Evolutionary conservation across 1,140 invertebrate genomes (phyloP), one percentile per base, ranked within the genome.

Genomic region (Linepithema humile): DNA sequence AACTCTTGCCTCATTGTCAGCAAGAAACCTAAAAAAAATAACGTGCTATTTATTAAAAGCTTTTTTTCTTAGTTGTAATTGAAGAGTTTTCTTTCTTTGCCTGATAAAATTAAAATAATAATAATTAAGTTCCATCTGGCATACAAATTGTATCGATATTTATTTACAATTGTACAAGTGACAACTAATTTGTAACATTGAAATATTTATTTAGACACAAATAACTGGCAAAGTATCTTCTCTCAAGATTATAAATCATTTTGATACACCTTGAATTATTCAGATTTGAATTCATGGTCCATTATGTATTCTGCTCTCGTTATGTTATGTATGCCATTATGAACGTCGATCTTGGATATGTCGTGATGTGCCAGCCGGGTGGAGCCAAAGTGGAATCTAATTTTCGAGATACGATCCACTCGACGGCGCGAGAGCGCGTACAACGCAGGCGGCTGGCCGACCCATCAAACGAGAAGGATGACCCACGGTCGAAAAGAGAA

Each of bases 321-420:
- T 80, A 70, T 45, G 15, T 48, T 70, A 70, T 23, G 62, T 70
- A 77, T 65, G 53, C 64, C n/a, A 55, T 53, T 69, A 70, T 55
- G 62, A 23, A 80, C n/a, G 75, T 69, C 35, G 48, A 70, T 40
- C 62, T 80, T 23, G 23, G 50, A 69, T 78, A 55, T 40, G 35
- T 67, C 75, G 75, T 40, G 48, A 69, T 40, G 12, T 40, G 6
- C 32, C 23, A n/a, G n/a, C 32, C 50, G 38, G 38, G 45, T 29
- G 12, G 12, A 80, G 26, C 35, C 48, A 80, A 80, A 80, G 75
- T 80, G 64, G 64, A 80, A 80, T 80, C 67, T 80, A 80, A 80
- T 80, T 80, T 65, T 45, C 64, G 12, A 80, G 64, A 80, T 80
- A 80, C 48, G 75, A 70, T 80, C 64, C 75, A 80, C 75, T 80